Base-by-base conservation (phyloP, 2,888 invertebrate genomes). In the Schizaphis graminum region DNA sequence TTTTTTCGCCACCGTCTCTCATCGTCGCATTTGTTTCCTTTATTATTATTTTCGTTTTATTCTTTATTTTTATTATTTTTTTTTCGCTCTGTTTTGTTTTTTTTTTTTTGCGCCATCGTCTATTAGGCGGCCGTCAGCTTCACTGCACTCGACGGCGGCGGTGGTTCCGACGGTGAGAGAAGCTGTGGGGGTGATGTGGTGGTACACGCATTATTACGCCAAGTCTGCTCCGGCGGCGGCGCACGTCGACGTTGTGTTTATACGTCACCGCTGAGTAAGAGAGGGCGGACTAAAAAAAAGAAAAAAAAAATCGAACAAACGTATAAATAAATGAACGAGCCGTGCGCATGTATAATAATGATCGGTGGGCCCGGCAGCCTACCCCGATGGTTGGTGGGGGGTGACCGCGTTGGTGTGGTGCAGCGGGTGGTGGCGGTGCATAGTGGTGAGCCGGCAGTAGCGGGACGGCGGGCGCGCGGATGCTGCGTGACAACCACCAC, bases 261-360 rank as follows among this genome's bases (percentile, higher is more conserved):
- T 35, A 88, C 53, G 88, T 86, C 35, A 13, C 53, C 28, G 24
- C 88, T 21, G 35, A n/a, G 24, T 26, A 56, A 57, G 85, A 44
- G 44, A 26, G 85, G 47, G 49, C 21, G 77, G n/a, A 41, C 13
- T n/a, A 1, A 41, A 56, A 56, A 84, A 90, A 61, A 53, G 21
- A 0, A 21, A 94, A 90, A 90, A 94, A 94, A 94, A 94, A 94
- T 94, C 94, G 84, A 90, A 94, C 84, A 91, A 90, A 94, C 94
- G 85, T 91, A 90, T 89, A 93, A 89, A 93, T 89, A 93, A 90
- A 94, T 49, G 85, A 94, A 94, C 89, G 93, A 89, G 67, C 89
- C 93, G 77, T 47, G 94, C 94, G 94, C 94, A 90, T 94, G 94
- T 94, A 89, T 89, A 93, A 67, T 88, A 92, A 94, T 94, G 94